phyloP scores from a whole-genome alignment of 2,113 vertebrate genomes.

The Pseudorhombus dupliciocellatus region DNA sequence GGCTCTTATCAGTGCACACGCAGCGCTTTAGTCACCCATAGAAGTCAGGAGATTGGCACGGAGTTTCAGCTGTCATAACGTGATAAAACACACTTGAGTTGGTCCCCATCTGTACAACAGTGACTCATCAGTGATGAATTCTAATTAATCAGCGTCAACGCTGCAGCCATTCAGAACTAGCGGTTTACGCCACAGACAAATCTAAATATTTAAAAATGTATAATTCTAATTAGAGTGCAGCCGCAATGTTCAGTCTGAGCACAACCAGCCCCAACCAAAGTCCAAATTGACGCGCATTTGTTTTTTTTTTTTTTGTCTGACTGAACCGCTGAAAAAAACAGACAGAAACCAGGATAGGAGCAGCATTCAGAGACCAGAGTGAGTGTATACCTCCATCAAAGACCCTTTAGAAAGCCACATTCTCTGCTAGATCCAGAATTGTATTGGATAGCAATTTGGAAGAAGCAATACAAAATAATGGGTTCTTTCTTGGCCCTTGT shows the following conservation, averaged over 20 bases:
- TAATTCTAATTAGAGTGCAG: too few species aligned
- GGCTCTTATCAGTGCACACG: conserved; percentile 6
- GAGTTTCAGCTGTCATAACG: background rate
- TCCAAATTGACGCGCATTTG: too few species aligned
- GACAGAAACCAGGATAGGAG: background rate
- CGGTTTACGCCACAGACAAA: background rate
- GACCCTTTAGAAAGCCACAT: too few species aligned
- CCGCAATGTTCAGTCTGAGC: too few species aligned
- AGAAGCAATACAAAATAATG: too few species aligned
- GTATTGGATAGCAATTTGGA: too few species aligned
- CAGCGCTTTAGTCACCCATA: conserved; percentile 16
- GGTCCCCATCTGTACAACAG: conserved; percentile 24
- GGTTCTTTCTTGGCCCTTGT: too few species aligned
- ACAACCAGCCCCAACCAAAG: too few species aligned
- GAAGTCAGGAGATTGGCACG: conserved; percentile 24
- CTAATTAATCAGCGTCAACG: conserved; percentile 14
- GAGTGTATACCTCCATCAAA: too few species aligned
- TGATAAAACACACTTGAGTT: conserved; percentile 19
- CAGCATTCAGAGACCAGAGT: background rate
- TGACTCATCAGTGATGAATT: conserved; percentile 20
- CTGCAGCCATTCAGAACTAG: background rate
- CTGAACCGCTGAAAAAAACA: too few species aligned
- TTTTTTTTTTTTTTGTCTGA: background rate
- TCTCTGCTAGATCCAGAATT: too few species aligned
- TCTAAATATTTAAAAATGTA: background rate